Evolutionary conservation across 2,797 vertebrate genomes (phyloP).

Genomic region (Hoplostethus mediterraneus): DNA sequence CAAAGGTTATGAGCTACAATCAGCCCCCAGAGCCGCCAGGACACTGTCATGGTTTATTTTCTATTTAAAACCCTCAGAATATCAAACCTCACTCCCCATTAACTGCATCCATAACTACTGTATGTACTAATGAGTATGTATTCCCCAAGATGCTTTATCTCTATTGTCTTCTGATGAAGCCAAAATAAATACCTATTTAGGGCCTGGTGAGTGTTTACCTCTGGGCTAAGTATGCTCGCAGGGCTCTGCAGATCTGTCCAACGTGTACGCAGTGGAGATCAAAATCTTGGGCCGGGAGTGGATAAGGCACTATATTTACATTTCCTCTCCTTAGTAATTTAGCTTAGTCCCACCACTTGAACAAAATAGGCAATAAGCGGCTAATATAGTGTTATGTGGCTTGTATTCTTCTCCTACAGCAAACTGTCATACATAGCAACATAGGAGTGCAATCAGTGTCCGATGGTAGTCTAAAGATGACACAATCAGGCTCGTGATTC

Average conservation of each 20-base stretch:
- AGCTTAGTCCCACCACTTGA: conserved; percentile 27
- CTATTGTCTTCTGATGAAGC: conserved; percentile 59
- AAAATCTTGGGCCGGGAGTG: conserved; percentile 49
- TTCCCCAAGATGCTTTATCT: conserved; percentile 59
- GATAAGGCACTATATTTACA: conserved; percentile 45
- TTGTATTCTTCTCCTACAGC: background rate
- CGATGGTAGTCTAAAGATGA: background rate
- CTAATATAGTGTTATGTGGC: background rate
- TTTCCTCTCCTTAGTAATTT: conserved; percentile 57
- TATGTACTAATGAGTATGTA: conserved; percentile 21
- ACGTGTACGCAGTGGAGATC: conserved; percentile 61
- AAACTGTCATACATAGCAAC: conserved; percentile 15
- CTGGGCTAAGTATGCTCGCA: conserved; percentile 53
- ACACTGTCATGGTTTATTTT: conserved; percentile 1
- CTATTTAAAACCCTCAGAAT: conserved; percentile 26
- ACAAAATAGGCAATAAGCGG: conserved; percentile 13
- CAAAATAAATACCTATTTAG: conserved; percentile 75
- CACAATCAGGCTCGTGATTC: background rate
- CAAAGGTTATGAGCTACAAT: conserved; percentile 1
- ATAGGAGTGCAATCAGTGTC: conserved; percentile 17
- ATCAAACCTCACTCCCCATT: conserved; percentile 52
- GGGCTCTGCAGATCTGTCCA: conserved; percentile 52
- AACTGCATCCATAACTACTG: conserved; percentile 7
- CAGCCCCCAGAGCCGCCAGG: background rate
- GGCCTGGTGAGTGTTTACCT: conserved; percentile 74